These are phyloP conservation scores for Cryptophagus acutangulus DNA, from an alignment of 2,888 invertebrate genomes.

Conservation along the genomic window DNA sequence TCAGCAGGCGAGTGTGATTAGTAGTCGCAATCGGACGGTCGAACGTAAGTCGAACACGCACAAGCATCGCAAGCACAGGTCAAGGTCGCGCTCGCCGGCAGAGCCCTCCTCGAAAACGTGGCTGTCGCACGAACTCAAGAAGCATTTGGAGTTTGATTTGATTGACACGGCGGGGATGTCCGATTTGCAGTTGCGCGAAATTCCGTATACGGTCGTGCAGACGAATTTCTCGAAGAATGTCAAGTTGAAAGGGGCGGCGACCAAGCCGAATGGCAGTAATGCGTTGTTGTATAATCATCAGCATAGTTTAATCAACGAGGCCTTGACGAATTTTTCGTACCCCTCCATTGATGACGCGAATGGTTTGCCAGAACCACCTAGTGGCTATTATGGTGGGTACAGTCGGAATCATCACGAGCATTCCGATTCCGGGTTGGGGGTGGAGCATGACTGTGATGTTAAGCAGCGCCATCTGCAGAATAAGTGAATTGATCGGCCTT, in stretches of 20 bases:
- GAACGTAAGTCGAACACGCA: conserved; percentile 42
- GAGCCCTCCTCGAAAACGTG: conserved; percentile 66
- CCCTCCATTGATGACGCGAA: conserved; percentile 22
- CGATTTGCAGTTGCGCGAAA: conserved; percentile 78
- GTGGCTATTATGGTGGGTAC: conserved; percentile 23
- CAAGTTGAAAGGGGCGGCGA: conserved; percentile 48
- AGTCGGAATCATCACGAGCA: conserved; percentile 61
- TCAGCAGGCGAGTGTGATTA: conserved; percentile 67
- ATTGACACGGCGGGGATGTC: conserved; percentile 87
- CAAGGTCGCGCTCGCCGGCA: conserved; percentile 62
- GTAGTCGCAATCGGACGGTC: conserved; percentile 52
- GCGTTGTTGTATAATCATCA: conserved; percentile 15
- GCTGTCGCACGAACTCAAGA: conserved; percentile 72
- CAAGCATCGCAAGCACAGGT: conserved; percentile 36
- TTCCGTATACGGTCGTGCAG: conserved; percentile 84
- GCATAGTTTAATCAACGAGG: conserved; percentile 27
- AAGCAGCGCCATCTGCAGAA: conserved; percentile 19
- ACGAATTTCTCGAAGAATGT: conserved; percentile 60
- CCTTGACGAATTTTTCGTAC: conserved; percentile 31
- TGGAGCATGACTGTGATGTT: conserved; percentile 68
- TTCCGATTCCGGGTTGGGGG: conserved; percentile 71
- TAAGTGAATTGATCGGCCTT: no score
- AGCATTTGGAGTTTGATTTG: conserved; percentile 82
- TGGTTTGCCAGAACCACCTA: conserved; percentile 27
- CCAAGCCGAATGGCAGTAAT: neutral